A percentile compares a stretch with the other conserved stretches of the same genome.
Conservation (phyloP, 37 sponge, comb jelly and placozoan species). For the Trichoplax adhaerens region DNA sequence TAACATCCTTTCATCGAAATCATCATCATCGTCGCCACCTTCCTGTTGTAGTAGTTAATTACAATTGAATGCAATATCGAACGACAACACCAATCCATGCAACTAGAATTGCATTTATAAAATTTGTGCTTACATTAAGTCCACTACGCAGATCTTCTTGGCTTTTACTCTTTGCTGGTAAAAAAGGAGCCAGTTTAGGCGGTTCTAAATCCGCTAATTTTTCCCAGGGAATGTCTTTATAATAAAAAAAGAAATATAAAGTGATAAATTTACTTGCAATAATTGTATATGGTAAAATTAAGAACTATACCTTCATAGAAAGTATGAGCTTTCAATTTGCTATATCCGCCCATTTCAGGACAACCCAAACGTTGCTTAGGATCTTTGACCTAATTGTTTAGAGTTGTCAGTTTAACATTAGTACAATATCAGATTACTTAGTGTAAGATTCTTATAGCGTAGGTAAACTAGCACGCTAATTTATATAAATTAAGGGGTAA, state of each 20-base stretch:
- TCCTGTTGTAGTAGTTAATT: constrained; percentile 6
- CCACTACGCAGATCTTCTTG: constrained; percentile 39
- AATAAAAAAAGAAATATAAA: neutral
- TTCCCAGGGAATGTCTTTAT: constrained; percentile 62
- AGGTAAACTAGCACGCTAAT: too few species aligned
- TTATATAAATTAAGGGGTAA: too few species aligned
- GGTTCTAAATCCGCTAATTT: constrained; percentile 38
- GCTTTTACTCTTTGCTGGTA: constrained; percentile 67
- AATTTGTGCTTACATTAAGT: neutral
- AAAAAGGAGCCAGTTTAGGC: constrained; percentile 68
- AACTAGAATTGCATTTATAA: constrained; percentile 1
- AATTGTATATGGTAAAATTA: too few species aligned
- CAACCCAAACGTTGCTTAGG: constrained; percentile 60
- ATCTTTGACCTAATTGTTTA: constrained; percentile 35
- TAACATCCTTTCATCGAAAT: constrained; percentile 71
- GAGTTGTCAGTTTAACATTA: too few species aligned
- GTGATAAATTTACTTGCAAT: neutral
- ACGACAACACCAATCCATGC: neutral
- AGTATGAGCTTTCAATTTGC: constrained; percentile 37
- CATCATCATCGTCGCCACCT: constrained; percentile 20
- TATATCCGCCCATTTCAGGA: constrained; percentile 69
- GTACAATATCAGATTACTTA: too few species aligned
- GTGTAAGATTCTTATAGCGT: too few species aligned
- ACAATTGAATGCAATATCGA: neutral
- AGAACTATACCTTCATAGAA: constrained; percentile 44